These are phyloP conservation scores for Xerus rutilus DNA, from an alignment of 2,797 vertebrate species.

Conservation along the genomic window DNA sequence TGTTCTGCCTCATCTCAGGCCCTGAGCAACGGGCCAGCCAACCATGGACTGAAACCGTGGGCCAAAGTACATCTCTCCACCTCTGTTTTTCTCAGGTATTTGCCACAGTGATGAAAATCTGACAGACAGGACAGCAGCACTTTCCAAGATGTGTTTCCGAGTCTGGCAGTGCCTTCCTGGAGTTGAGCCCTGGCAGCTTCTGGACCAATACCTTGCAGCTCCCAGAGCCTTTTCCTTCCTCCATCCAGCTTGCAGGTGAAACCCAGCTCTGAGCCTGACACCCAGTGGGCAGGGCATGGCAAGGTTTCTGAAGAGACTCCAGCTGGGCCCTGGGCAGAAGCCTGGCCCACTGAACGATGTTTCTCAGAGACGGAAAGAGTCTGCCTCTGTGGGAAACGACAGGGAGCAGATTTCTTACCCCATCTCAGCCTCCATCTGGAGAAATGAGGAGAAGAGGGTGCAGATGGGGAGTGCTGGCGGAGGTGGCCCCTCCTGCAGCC, in stretches of 20 bases:
- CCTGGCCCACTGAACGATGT: fast-evolving
- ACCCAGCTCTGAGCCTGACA: not conserved
- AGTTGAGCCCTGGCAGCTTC: not conserved
- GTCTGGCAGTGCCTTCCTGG: not conserved
- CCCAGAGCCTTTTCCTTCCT: not conserved
- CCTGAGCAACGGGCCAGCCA: too few species aligned
- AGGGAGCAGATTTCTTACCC: constrained; percentile 63
- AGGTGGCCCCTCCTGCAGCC: not conserved
- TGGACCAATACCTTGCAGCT: too few species aligned
- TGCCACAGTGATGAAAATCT: too few species aligned
- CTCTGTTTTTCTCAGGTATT: too few species aligned
- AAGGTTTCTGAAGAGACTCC: not conserved
- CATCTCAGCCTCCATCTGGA: not conserved
- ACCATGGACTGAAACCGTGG: too few species aligned
- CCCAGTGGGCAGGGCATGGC: not conserved
- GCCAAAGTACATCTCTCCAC: too few species aligned
- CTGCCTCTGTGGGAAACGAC: not conserved
- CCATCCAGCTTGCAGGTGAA: not conserved
- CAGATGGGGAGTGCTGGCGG: not conserved
- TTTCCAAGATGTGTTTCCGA: not conserved
- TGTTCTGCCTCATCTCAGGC: too few species aligned
- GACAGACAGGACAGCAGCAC: not conserved
- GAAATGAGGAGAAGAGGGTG: constrained; percentile 36
- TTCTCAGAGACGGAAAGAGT: not conserved
- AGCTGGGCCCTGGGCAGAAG: not conserved